Percentiles rank a stretch among this genome's conserved stretches.
Evolutionary conservation across 2,113 vertebrate genomes (phyloP).

Genomic region (Apteryx mantelli): DNA sequence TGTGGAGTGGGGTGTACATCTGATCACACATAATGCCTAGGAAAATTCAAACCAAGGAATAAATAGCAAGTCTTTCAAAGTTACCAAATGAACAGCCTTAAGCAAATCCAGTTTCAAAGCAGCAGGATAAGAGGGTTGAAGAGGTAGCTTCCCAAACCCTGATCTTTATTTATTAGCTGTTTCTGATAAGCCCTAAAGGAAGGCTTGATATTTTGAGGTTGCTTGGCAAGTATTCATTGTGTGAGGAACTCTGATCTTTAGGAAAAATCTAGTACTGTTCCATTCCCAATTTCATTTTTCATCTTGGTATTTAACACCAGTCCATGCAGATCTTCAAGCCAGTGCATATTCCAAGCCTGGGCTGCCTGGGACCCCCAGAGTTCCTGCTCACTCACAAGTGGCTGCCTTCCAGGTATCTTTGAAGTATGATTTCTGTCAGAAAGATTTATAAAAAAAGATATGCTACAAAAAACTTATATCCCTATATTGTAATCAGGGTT

Average conservation of each 20-base stretch:
- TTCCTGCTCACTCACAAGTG: conserved; percentile 1
- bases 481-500: not conserved
- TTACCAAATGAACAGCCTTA: not conserved
- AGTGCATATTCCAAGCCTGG: not conserved
- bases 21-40: conserved; percentile 17
- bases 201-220: conserved; percentile 19
- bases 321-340: not conserved
- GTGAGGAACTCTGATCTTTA: conserved; percentile 30
- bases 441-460: not conserved
- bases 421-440: not conserved
- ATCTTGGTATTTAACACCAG: conserved; percentile 16
- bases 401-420: not conserved
- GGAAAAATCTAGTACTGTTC: conserved; percentile 12
- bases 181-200: conserved; percentile 29
- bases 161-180: conserved; percentile 42
- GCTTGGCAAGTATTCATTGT: not conserved
- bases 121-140: not conserved
- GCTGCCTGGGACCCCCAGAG: not conserved
- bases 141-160: not conserved
- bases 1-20: fast-evolving
- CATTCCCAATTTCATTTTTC: conserved; percentile 36
- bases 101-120: conserved; percentile 23
- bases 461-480: not conserved
- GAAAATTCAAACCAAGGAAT: not conserved
- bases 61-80: not conserved